Evolutionary conservation across 2,888 invertebrate genomes (phyloP), one percentile per base, ranked within the genome.

Genomic region (Noctua janthe): DNA sequence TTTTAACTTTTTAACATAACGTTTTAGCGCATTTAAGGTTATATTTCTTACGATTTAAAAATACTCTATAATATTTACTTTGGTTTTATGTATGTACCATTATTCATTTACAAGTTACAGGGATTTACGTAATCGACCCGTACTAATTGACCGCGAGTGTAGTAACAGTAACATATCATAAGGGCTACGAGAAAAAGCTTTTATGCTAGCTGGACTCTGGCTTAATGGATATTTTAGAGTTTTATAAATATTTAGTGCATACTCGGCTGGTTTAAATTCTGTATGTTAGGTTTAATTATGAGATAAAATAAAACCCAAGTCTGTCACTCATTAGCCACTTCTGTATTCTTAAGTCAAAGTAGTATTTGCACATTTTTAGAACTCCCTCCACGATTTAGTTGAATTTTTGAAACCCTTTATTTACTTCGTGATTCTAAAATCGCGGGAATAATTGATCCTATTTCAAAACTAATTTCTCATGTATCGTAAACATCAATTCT

Each of bases 181-280:
- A 70, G n/a, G 23, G 29, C n/a, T 62, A 67, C 77, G 43, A 71
- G 66, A 72, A 54, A 78, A 71, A 29, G n/a, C 35, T 81, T 64
- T 81, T 49, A 43, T 51, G 15, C n/a, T 5, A 7, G n/a, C 35
- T 15, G 15, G 20, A 72, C 35, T 62, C 17, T 35, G 8, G 15
- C 47, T 54, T 47, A 64, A 6, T 72, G 51, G 43, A 51, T 71
- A 8, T 80, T 79, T 47, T 64, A 54, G 7, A 72, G 6, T 23
- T 66, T 13, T 23, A 54, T 17, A 29, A 49, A 39, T 59, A 59
- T 35, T 78, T 54, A 78, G 47, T 77, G 13, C 11, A 20, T 13
- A 20, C 20, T 17, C 2, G 1, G 2, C 17, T 35, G 0, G 8
- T 39, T 15, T 17, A 51, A 51, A 51, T 43, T 43, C n/a, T 75